Evolutionary conservation across 2,797 vertebrate genomes (phyloP).

Genomic region (Clarias platycephalus): DNA sequence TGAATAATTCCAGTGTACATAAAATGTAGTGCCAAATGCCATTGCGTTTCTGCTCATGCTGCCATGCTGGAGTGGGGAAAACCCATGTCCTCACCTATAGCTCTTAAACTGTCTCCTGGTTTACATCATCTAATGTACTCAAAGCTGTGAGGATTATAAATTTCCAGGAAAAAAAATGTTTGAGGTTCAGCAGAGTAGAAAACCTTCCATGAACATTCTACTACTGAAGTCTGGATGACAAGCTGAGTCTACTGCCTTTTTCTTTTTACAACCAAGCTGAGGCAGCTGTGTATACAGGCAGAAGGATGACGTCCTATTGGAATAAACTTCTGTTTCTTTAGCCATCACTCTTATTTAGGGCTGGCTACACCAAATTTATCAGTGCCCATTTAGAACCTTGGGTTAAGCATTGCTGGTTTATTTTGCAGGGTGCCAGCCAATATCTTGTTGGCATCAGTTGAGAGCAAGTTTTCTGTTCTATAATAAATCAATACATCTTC

Average conservation of each 20-base stretch:
- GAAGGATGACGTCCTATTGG: not conserved
- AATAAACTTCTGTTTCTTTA: not conserved
- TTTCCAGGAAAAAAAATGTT: constrained; percentile 1
- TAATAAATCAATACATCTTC: not conserved
- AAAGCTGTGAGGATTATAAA: not conserved
- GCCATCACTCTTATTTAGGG: not conserved
- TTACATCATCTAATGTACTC: not conserved
- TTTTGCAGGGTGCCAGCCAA: not conserved
- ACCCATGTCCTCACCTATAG: constrained; percentile 24
- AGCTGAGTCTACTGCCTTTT: not conserved
- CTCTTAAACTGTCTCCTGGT: constrained; percentile 15
- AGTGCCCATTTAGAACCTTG: not conserved
- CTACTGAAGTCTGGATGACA: not conserved
- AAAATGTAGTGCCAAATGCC: not conserved
- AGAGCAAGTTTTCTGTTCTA: not conserved
- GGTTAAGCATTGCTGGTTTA: not conserved
- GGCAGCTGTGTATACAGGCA: constrained; percentile 2
- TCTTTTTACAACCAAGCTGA: not conserved
- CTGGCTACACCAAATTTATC: not conserved
- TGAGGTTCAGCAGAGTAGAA: not conserved
- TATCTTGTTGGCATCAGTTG: not conserved
- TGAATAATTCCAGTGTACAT: not conserved
- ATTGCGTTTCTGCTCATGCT: constrained; percentile 12
- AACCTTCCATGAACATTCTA: not conserved
- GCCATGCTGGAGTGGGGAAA: constrained; percentile 10